phyloP scores from a whole-genome alignment of 2,113 vertebrate species.

The Pongo abelii region DNA sequence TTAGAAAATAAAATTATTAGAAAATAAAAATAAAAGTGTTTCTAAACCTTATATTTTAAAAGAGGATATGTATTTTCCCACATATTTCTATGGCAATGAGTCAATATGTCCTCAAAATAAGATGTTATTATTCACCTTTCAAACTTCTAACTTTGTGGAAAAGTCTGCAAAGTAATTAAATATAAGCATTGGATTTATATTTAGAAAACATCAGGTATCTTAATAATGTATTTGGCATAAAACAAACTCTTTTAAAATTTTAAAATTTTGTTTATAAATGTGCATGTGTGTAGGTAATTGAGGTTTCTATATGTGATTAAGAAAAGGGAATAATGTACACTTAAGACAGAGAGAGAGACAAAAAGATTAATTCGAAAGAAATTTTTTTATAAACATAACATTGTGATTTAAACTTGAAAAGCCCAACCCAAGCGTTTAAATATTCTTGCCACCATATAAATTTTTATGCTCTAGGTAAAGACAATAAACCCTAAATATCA shows the following conservation, averaged over 20 bases:
- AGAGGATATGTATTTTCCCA: background rate
- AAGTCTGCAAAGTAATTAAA: background rate
- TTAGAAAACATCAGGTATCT: background rate
- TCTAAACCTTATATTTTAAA: background rate
- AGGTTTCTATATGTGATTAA: background rate
- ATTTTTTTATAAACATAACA: background rate
- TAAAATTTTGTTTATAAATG: background rate
- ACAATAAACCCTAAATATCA: background rate
- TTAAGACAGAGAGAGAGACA: background rate
- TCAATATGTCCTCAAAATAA: background rate
- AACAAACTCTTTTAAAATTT: background rate
- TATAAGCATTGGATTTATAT: background rate
- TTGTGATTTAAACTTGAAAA: background rate
- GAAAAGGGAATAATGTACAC: background rate
- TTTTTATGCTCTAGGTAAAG: background rate
- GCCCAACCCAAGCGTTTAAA: background rate
- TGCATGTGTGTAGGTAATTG: background rate
- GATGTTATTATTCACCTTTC: background rate
- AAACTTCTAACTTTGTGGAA: background rate
- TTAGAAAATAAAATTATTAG: background rate
- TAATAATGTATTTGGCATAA: background rate
- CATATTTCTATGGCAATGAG: background rate
- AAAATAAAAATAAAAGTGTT: background rate
- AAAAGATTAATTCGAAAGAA: background rate
- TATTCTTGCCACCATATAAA: background rate